Conservation (phyloP, 2,888 invertebrate species). For the Dendrolimus pini region DNA sequence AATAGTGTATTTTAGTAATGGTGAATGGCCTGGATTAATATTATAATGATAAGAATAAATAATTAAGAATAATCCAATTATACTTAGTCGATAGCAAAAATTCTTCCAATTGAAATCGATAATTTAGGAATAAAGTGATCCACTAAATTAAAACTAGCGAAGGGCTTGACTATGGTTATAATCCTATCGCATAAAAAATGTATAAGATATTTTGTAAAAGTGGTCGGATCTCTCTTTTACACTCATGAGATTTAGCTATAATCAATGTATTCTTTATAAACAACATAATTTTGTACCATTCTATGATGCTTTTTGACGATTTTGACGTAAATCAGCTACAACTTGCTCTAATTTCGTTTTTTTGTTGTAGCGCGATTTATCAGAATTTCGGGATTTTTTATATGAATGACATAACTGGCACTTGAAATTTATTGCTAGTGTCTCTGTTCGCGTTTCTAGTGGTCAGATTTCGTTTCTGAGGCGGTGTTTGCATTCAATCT, state of each 20-base stretch:
- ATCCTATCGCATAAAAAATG: neutral
- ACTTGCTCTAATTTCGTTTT: constrained; percentile 55
- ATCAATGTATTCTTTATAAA: neutral
- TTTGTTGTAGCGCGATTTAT: constrained; percentile 40
- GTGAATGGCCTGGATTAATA: no score
- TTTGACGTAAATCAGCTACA: constrained; percentile 67
- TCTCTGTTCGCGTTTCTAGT: constrained; percentile 31
- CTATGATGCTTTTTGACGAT: constrained; percentile 58
- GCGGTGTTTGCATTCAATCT: constrained; percentile 63
- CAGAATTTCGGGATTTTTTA: constrained; percentile 31
- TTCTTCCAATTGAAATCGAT: no score
- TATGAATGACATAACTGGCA: constrained; percentile 57
- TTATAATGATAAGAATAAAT: no score
- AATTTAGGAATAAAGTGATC: no score
- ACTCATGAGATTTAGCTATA: constrained; percentile 3
- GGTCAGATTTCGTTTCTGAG: constrained; percentile 53
- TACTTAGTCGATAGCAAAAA: no score
- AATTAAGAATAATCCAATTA: no score
- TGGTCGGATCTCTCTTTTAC: constrained; percentile 32
- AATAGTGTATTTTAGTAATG: no score
- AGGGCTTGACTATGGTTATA: no score
- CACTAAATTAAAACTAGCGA: no score
- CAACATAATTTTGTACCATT: constrained; percentile 14
- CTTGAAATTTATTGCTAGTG: constrained; percentile 41
- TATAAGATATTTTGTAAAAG: constrained; percentile 5